phyloP scores from a whole-genome alignment of 2,888 invertebrate genomes.

The Camponotus fellah region DNA sequence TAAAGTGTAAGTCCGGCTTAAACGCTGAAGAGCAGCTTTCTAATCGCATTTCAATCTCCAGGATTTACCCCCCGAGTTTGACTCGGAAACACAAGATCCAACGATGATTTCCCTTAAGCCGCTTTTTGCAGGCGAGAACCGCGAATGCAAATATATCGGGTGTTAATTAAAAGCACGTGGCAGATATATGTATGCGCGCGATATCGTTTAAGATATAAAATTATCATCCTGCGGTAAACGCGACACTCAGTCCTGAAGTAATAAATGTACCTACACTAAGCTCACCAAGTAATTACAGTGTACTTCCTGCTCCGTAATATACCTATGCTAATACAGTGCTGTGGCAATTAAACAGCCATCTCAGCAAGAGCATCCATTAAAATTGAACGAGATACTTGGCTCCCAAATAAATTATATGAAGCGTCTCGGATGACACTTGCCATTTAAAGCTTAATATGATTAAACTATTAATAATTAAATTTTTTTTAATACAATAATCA shows the following conservation, averaged over 20 bases:
- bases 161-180: conserved; percentile 43
- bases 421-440: not conserved
- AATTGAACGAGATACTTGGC: conserved; percentile 36
- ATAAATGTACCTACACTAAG: conserved; percentile 52
- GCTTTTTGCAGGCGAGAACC: conserved; percentile 9
- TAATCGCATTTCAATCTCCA: conserved; percentile 66
- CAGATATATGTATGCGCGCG: not conserved
- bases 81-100: conserved; percentile 29
- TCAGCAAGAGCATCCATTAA: conserved; percentile 36
- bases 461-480: conserved; percentile 15
- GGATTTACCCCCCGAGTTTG: conserved; percentile 47
- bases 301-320: conserved; percentile 54
- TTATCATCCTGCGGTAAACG: conserved; percentile 42
- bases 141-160: conserved; percentile 23
- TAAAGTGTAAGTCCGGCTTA: conserved; percentile 67
- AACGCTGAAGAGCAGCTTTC: conserved; percentile 63
- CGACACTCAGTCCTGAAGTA: conserved; percentile 45
- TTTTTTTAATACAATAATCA: not conserved
- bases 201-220: conserved; percentile 55
- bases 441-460: conserved; percentile 25
- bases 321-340: conserved; percentile 50
- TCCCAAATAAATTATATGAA: conserved; percentile 25
- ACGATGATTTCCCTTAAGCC: conserved; percentile 25
- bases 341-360: conserved; percentile 49
- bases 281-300: conserved; percentile 54